Percentiles rank a stretch among this genome's conserved stretches.
Conservation (phyloP, 2,888 invertebrate genomes). For the Hypomecis punctinalis region DNA sequence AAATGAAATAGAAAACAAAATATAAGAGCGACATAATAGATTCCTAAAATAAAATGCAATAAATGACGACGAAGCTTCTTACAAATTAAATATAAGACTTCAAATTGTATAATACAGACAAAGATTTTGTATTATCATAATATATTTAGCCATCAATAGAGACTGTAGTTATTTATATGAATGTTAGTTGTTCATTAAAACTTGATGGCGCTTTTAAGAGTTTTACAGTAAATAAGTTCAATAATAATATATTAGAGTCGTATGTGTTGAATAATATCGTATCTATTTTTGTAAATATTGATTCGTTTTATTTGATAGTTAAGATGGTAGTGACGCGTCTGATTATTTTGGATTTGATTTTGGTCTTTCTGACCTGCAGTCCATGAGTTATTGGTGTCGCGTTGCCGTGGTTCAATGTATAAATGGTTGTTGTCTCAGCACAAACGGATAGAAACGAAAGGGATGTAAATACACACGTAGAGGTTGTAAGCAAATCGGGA, state of each 20-base stretch:
- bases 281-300: slow-evolving; percentile 67
- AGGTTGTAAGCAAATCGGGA: slow-evolving; percentile 49
- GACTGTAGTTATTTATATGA: slow-evolving; percentile 79
- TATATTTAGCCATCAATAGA: slow-evolving; percentile 69
- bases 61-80: slow-evolving; percentile 53
- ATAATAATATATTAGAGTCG: slow-evolving; percentile 49
- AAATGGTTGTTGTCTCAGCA: slow-evolving; percentile 54
- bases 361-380: slow-evolving; percentile 50
- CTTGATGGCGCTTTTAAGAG: slow-evolving; percentile 68
- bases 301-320: slow-evolving; percentile 47
- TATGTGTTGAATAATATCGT: slow-evolving; percentile 46
- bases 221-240: slow-evolving; percentile 56
- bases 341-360: slow-evolving; percentile 45
- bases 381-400: slow-evolving; percentile 49
- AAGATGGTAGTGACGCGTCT: slow-evolving; percentile 47
- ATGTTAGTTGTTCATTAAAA: slow-evolving; percentile 75
- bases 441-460: slow-evolving; percentile 52
- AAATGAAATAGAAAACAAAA: slow-evolving; percentile 32
- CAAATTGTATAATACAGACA: slow-evolving; percentile 41
- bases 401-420: slow-evolving; percentile 47
- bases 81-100: slow-evolving; percentile 48
- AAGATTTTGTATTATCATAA: slow-evolving; percentile 55
- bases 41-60: slow-evolving; percentile 59
- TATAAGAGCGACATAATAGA: slow-evolving; percentile 43
- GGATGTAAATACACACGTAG: slow-evolving; percentile 70